Evolutionary conservation across 2,888 invertebrate species (phyloP), one percentile per base, ranked within the genome.

Genomic region (Schizaphis graminum): DNA sequence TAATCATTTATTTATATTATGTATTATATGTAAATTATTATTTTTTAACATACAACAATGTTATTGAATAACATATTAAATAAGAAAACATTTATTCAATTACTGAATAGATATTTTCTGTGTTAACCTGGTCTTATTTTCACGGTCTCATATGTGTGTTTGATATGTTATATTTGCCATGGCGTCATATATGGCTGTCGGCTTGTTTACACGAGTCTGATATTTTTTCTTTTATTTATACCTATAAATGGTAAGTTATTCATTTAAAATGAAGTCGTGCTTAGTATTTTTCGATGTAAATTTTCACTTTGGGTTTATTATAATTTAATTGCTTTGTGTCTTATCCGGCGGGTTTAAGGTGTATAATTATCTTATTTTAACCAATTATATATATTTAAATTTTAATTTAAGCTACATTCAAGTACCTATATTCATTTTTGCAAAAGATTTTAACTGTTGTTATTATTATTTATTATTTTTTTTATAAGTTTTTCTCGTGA

Each of bases 301-400:
- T 91, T 91, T 86, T 91, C 57, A 91, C n/a, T 85, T 86, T 85
- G 91, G 91, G 57, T 91, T 53, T 92, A 92, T 87, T 87, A 49
- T 41, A 47, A n/a, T 53, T 53, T 67, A 87, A 92, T 92, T n/a
- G 92, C 92, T 92, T 92, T 87, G 61, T 92, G 49, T 87, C 61
- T 87, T 92, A 67, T 91, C 44, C 53, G 86, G 49, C 61, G 94
- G 94, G 90, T 61, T 94, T 94, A 94, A 94, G 94, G 94, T 94
- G 90, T 91, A 86, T 67, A 67, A 90, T 90, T 94, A 94, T 94
- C 94, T 94, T 94, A 91, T 67, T 94, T 94, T 91, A 91, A 94
- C 89, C 86, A 94, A 91, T 94, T 93, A 89, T 89, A n/a, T 77
- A 21, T 89, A 47, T 21, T 28, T 91, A 53, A 53, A 11, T 90